phyloP scores from a whole-genome alignment of 2,797 vertebrate species.

The Chrysocyon brachyurus region DNA sequence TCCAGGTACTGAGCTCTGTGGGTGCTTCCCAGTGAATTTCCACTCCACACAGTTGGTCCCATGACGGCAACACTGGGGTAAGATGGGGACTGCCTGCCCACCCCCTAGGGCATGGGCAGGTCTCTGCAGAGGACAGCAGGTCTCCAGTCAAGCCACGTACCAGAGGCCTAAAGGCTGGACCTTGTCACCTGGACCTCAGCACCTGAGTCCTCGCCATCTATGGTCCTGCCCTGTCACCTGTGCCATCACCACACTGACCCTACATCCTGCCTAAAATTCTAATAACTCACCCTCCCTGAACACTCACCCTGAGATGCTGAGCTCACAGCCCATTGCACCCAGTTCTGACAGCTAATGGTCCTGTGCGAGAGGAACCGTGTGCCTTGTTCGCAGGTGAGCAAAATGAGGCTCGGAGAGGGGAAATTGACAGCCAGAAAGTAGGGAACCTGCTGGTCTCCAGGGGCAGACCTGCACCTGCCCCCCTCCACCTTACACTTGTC shows the following conservation, averaged over 20 bases:
- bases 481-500: background rate
- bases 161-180: background rate
- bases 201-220: background rate
- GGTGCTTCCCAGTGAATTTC: background rate
- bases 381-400: background rate
- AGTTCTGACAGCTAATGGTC: background rate
- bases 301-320: background rate
- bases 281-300: background rate
- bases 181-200: background rate
- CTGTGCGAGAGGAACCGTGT: rapidly evolving
- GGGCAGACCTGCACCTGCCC: too few species aligned
- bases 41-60: background rate
- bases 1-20: background rate
- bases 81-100: background rate
- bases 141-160: background rate
- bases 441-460: background rate
- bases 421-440: background rate
- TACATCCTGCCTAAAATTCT: background rate
- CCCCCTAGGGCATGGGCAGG: too few species aligned
- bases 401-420: background rate
- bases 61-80: background rate
- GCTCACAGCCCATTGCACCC: rapidly evolving
- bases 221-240: background rate
- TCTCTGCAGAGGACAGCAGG: background rate
- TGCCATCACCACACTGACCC: background rate